phyloP scores from a whole-genome alignment of 1,140 invertebrate species.

The Venustaconcha ellipsiformis region DNA sequence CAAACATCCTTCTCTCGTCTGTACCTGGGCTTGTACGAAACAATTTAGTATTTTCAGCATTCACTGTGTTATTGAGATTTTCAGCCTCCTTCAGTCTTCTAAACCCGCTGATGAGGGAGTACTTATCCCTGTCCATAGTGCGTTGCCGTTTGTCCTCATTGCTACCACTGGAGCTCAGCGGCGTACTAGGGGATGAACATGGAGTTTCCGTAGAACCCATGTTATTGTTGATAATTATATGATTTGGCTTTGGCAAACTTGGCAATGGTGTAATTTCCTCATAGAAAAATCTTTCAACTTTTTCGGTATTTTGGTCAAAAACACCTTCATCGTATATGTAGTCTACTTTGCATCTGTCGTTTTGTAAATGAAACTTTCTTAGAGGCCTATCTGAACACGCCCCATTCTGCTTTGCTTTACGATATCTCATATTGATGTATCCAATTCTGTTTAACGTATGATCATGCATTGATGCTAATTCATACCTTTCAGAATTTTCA shows the following conservation, averaged over 20 bases:
- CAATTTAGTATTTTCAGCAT: conserved; percentile 1
- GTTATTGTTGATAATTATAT: conserved; percentile 11
- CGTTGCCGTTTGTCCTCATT: conserved; percentile 34
- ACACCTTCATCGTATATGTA: conserved; percentile 65
- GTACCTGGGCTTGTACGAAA: conserved; percentile 2
- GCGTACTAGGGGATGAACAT: conserved; percentile 27
- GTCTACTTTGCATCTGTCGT: conserved; percentile 46
- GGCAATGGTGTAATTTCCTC: conserved; percentile 44
- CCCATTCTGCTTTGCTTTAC: too few species aligned
- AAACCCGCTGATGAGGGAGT: conserved; percentile 41
- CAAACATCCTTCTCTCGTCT: conserved; percentile 30
- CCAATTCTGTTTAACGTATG: too few species aligned
- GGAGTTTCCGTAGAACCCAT: conserved; percentile 21
- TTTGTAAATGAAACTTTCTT: conserved; percentile 5
- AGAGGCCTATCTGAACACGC: too few species aligned
- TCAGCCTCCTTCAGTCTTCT: conserved; percentile 44
- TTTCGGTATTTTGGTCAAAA: conserved; percentile 60
- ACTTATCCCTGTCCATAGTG: conserved; percentile 31
- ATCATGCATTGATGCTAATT: too few species aligned
- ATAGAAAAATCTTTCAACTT: conserved; percentile 61
- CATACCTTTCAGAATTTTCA: too few species aligned
- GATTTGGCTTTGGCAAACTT: conserved; percentile 1
- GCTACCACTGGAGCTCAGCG: conserved; percentile 33
- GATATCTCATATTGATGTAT: too few species aligned
- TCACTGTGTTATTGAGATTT: conserved; percentile 41